Percentiles rank a stretch among this genome's conserved stretches.
These are phyloP conservation scores for Heteromyza rotundicornis DNA, from an alignment of 2,888 invertebrate genomes.

Conservation along the genomic window DNA sequence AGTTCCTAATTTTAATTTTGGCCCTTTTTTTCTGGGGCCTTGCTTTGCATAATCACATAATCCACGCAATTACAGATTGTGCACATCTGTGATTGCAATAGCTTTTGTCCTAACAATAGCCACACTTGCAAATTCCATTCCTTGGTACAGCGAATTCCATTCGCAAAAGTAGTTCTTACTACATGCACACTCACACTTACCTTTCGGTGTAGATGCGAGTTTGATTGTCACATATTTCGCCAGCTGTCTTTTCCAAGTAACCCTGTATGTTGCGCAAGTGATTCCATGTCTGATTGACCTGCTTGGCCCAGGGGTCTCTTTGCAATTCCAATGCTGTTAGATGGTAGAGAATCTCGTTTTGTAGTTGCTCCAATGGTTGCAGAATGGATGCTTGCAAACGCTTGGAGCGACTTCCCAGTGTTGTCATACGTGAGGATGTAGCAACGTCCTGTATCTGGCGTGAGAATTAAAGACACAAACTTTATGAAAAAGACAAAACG, in stretches of 20 bases:
- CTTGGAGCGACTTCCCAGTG: slow-evolving; percentile 70
- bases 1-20: no score
- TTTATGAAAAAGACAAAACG: no score
- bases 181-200: slow-evolving; percentile 35
- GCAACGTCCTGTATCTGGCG: slow-evolving; percentile 72
- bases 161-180: not conserved
- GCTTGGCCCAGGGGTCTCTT: slow-evolving; percentile 73
- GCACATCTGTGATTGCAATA: not conserved
- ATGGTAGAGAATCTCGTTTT: slow-evolving; percentile 77
- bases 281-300: slow-evolving; percentile 74
- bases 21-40: no score
- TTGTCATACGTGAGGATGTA: slow-evolving; percentile 76
- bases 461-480: no score
- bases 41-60: no score
- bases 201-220: slow-evolving; percentile 58
- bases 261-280: slow-evolving; percentile 80
- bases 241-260: slow-evolving; percentile 76
- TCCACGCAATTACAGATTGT: no score
- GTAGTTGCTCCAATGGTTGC: slow-evolving; percentile 72
- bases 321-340: slow-evolving; percentile 78
- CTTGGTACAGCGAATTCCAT: not conserved
- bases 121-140: no score
- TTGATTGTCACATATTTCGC: slow-evolving; percentile 74
- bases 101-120: no score
- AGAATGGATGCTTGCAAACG: slow-evolving; percentile 71